Conservation (phyloP, 2,888 invertebrate species). For the Thera britannica region DNA sequence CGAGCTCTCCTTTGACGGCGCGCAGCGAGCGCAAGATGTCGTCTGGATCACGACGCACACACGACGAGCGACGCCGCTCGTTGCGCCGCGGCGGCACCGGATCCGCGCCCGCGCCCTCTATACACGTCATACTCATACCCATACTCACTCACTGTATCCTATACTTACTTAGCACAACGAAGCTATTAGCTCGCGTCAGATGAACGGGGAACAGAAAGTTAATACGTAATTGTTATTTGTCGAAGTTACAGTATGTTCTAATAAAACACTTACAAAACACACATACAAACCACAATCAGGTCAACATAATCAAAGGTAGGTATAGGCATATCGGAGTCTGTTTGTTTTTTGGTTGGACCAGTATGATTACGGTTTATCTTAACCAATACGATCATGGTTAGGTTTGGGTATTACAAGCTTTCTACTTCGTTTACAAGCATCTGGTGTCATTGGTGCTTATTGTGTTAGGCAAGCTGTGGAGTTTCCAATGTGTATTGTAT, state of each 20-base stretch:
- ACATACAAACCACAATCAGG: neutral
- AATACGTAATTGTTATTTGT: neutral
- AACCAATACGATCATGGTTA: neutral
- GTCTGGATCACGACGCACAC: constrained; percentile 92
- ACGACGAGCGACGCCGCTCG: constrained; percentile 92
- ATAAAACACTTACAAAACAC: neutral
- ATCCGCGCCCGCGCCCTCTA: constrained; percentile 60
- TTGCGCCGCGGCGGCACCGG: constrained; percentile 71
- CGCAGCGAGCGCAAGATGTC: constrained; percentile 93
- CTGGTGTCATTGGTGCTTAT: constrained; percentile 2
- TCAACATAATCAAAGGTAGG: neutral
- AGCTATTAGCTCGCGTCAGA: neutral
- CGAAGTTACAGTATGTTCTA: neutral
- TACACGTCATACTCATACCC: constrained; percentile 46
- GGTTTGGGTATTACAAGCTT: neutral
- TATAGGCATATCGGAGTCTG: neutral
- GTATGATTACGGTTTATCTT: neutral
- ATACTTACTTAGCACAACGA: constrained; percentile 6
- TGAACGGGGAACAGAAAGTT: neutral
- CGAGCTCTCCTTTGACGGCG: constrained; percentile 92
- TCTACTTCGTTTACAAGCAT: constrained; percentile 6
- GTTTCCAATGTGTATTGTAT: constrained; percentile 5
- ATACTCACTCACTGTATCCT: constrained; percentile 33
- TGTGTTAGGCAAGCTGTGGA: constrained; percentile 1
- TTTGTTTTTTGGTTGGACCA: neutral